A percentile compares a stretch with the other conserved stretches of the same genome.
phyloP scores from a whole-genome alignment of 2,888 invertebrate genomes.

The Cordilura impudica region DNA sequence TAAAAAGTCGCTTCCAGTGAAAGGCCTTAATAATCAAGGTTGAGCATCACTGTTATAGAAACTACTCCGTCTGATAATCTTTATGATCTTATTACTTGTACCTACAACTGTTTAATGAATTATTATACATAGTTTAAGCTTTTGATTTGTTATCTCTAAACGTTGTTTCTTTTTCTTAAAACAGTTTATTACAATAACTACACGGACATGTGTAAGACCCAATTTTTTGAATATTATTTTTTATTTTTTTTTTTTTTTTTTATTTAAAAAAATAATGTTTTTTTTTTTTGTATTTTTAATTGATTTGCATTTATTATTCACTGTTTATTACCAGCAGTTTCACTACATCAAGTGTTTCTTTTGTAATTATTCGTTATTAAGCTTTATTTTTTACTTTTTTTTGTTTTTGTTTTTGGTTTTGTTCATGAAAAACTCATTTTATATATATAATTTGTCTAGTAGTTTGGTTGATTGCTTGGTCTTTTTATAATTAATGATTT shows the following conservation, averaged over 20 bases:
- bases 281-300: slow-evolving; percentile 33
- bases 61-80: slow-evolving; percentile 7
- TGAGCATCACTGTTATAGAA: not conserved
- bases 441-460: not conserved
- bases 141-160: not conserved
- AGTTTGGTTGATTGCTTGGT: not conserved
- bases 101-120: not conserved
- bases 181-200: too few relatives aligned
- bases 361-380: not conserved
- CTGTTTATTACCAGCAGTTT: slow-evolving; percentile 20
- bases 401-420: too few relatives aligned
- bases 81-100: slow-evolving; percentile 25
- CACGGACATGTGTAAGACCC: not conserved
- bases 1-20: too few relatives aligned
- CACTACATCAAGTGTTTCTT: slow-evolving; percentile 13
- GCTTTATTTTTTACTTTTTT: too few relatives aligned
- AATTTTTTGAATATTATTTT: slow-evolving; percentile 1
- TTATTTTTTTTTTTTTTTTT: too few relatives aligned
- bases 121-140: not conserved
- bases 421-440: not conserved
- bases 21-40: too few relatives aligned
- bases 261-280: not conserved
- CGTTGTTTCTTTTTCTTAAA: not conserved
- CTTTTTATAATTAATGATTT: slow-evolving; percentile 60
- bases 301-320: slow-evolving; percentile 50